Evolutionary conservation across 2,113 vertebrate species (phyloP), one percentile per base, ranked within the genome.

Genomic region (Prunella himalayana): DNA sequence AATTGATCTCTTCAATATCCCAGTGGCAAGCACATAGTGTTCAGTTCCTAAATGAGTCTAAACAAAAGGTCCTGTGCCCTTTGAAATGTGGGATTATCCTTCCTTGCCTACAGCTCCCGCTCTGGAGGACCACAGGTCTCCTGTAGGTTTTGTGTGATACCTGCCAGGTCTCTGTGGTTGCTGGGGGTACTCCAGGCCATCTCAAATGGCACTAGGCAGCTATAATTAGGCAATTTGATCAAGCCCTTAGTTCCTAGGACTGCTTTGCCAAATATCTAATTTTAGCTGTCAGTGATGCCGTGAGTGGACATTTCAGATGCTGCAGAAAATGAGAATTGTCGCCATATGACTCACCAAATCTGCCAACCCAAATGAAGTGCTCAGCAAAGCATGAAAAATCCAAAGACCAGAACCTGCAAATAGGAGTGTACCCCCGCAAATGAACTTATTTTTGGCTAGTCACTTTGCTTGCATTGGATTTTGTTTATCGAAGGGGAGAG

Each of bases 251-350:
- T 94, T 94, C n/a, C 79, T 90, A 53, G 45, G 82, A 24, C 27
- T 86, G 72, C 91, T 92, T 92, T 93, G 86, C 94, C 92, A 95
- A 95, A 86, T 95, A 75, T 15, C 86, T 96, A 77, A 93, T 96
- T 96, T 97, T 95, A 97, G 76, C 76, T 86, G 88, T 88, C 68
- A 84, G 7, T 86, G 92, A 75, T 96, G 80, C 76, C 71, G 71
- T 57, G 77, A 93, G 83, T 81, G 80, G 94, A 90, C 91, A 47
- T 88, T 88, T 92, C 69, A 94, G 86, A 88, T 92, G 80, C 86
- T 86, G 76, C 60, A 89, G 87, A 94, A 94, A 92, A 94, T 87
- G 64, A 68, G 84, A 79, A 94, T 92, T 91, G 72, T 68, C 83
- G 47, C 82, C 72, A 78, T 93, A 80, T 51, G 75, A 90, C 88